Evolutionary conservation across 2,797 vertebrate genomes (phyloP).

Genomic region (Heliangelus exortis): DNA sequence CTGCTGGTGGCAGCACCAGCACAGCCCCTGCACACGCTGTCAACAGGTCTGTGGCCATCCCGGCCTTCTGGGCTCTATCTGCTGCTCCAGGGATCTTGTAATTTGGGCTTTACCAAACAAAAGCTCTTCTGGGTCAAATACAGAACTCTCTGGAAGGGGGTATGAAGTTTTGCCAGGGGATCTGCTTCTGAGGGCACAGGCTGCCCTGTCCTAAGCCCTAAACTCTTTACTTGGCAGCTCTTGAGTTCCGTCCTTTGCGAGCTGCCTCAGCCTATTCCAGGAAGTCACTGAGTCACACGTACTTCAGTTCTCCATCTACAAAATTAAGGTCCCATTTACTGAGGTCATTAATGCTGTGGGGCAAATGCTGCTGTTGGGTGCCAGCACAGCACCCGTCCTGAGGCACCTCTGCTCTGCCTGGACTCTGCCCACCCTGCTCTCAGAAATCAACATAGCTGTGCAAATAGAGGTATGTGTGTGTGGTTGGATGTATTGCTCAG

Average conservation of each 20-base stretch:
- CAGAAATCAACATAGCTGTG: neutral
- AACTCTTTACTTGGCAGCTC: rapidly evolving
- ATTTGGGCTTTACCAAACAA: neutral
- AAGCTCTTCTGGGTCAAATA: neutral
- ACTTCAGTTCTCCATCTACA: neutral
- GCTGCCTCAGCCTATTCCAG: rapidly evolving
- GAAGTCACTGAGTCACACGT: neutral
- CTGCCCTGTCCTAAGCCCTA: neutral
- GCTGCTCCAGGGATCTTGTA: neutral
- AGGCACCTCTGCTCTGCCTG: constrained; percentile 21
- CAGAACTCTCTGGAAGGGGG: neutral
- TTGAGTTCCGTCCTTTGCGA: neutral
- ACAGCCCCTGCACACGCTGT: rapidly evolving
- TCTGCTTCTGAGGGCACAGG: neutral
- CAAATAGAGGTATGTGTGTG: neutral
- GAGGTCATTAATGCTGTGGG: neutral
- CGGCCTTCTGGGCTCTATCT: neutral
- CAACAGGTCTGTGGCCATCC: rapidly evolving
- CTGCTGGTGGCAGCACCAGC: neutral
- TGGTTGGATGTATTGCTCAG: neutral
- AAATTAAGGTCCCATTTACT: neutral
- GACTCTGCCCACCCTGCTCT: neutral
- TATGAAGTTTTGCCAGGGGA: neutral
- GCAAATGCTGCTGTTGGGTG: neutral
- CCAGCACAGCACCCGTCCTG: neutral